phyloP scores from a whole-genome alignment of 2,797 vertebrate species.

The Hippocampus kuda region DNA sequence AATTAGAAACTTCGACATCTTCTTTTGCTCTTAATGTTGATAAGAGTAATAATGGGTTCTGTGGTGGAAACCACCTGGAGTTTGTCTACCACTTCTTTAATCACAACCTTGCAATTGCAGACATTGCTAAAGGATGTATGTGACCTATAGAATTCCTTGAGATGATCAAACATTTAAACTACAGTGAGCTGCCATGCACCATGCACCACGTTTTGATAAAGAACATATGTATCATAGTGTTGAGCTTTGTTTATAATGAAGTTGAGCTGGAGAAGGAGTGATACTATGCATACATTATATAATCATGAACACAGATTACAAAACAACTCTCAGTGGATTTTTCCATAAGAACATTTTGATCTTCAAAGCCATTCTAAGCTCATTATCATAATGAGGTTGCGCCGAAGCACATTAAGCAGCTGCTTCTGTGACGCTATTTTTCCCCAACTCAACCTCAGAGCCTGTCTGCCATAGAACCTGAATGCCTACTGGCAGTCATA shows the following conservation, averaged over 20 bases:
- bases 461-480: not conserved
- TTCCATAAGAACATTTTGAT: slow-evolving; percentile 1
- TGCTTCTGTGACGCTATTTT: not conserved
- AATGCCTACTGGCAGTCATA: not conserved
- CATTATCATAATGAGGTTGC: not conserved
- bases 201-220: not conserved
- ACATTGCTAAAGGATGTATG: no score
- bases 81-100: not conserved
- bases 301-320: not conserved
- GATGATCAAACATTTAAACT: not conserved
- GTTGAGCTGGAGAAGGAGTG: not conserved
- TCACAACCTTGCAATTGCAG: not conserved
- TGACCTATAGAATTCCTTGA: not conserved
- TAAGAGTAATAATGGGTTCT: no score
- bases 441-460: not conserved
- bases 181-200: not conserved
- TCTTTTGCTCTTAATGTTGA: no score
- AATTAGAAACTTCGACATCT: no score
- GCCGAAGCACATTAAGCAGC: not conserved
- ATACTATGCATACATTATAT: not conserved
- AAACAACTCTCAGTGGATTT: slow-evolving; percentile 1
- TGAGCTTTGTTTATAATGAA: not conserved
- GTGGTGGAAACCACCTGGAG: no score
- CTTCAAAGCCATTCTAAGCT: slow-evolving; percentile 1
- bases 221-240: not conserved